A percentile compares a stretch with the other conserved stretches of the same genome.
Evolutionary conservation across 1,140 invertebrate species (phyloP).

Genomic region (Drosophila ironensis): DNA sequence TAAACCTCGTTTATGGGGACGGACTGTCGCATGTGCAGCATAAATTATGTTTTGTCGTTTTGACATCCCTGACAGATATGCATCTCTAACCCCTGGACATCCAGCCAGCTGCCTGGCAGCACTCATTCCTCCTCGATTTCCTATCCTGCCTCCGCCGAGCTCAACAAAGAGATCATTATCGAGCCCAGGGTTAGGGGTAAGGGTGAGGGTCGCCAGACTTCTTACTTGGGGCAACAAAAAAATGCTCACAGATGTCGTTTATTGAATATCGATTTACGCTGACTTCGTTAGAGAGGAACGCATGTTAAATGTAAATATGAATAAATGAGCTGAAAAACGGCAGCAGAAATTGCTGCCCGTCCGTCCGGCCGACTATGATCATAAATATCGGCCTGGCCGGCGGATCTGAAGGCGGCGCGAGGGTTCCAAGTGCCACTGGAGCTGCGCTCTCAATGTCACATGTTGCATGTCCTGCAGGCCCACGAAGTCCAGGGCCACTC

Average conservation of each 20-base stretch:
- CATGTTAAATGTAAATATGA: conserved; percentile 81
- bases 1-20: conserved; percentile 46
- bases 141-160: conserved; percentile 2
- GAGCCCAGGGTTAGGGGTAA: no score
- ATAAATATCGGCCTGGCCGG: conserved; percentile 39
- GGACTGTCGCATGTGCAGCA: conserved; percentile 65
- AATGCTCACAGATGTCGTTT: conserved; percentile 81
- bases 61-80: conserved; percentile 76
- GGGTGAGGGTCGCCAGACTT: conserved; percentile 47
- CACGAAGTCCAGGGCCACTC: conserved; percentile 56
- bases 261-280: conserved; percentile 80
- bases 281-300: conserved; percentile 72
- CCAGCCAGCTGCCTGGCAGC: conserved; percentile 8
- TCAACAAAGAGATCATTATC: conserved; percentile 77
- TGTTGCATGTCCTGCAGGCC: conserved; percentile 72
- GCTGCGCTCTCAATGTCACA: conserved; percentile 70
- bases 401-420: neutral
- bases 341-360: conserved; percentile 7
- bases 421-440: conserved; percentile 10
- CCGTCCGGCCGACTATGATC: conserved; percentile 12
- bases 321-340: conserved; percentile 75
- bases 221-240: conserved; percentile 38
- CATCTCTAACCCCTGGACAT: conserved; percentile 49
- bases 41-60: conserved; percentile 70
- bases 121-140: conserved; percentile 1